These are phyloP conservation scores for Bostrychus sinensis DNA, from an alignment of 2,113 vertebrate genomes.

Conservation along the genomic window DNA sequence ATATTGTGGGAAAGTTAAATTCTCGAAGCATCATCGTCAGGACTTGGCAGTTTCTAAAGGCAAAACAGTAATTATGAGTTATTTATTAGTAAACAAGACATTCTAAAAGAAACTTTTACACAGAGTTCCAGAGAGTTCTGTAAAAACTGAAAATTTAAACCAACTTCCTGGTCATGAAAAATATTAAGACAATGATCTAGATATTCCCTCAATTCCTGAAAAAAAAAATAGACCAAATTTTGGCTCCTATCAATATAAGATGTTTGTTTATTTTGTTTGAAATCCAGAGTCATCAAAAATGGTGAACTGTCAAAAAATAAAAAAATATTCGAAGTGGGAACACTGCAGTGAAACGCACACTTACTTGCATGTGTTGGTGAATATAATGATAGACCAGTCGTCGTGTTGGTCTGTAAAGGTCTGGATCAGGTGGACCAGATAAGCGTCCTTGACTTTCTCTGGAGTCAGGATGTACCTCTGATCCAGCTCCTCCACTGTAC, in stretches of 20 bases:
- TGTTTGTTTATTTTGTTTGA: too few species aligned
- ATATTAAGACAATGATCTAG: too few species aligned
- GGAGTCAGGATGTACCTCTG: constrained; percentile 92
- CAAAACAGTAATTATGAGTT: neutral
- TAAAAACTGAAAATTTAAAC: too few species aligned
- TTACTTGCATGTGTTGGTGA: constrained; percentile 98
- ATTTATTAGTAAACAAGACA: too few species aligned
- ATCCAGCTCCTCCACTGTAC: constrained; percentile 89
- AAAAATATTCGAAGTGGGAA: too few species aligned
- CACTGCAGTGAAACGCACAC: constrained; percentile 34
- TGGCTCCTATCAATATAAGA: too few species aligned
- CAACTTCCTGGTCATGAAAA: too few species aligned
- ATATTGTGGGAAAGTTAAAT: constrained; percentile 87
- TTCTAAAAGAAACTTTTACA: neutral
- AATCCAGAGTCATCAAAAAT: too few species aligned
- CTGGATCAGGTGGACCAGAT: constrained; percentile 93
- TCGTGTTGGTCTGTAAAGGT: constrained; percentile 88
- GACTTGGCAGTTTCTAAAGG: constrained; percentile 88
- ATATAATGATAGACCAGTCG: constrained; percentile 94
- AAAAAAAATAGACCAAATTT: too few species aligned
- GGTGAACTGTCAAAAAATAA: too few species aligned
- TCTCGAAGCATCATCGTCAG: constrained; percentile 93
- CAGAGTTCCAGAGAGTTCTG: too few species aligned
- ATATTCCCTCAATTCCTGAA: too few species aligned
- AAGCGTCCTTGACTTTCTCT: constrained; percentile 91